These are phyloP conservation scores for Megalops cyprinoides DNA, from an alignment of 2,797 vertebrate species.

Conservation along the genomic window DNA sequence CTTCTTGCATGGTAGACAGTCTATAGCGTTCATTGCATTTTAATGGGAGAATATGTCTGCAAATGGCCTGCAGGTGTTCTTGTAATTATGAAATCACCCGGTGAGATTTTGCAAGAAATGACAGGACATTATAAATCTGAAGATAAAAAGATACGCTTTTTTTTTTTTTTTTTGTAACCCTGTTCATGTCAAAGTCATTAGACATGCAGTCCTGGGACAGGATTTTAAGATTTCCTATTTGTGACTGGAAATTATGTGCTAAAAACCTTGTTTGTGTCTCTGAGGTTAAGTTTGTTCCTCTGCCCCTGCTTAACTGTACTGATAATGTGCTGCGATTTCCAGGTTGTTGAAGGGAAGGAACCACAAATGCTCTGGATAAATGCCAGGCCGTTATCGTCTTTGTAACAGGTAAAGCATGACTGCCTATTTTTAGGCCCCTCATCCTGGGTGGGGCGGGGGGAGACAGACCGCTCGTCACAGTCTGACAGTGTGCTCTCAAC, in stretches of 20 bases:
- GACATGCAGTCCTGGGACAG: not conserved
- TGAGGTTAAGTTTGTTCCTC: not conserved
- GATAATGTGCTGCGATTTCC: not conserved
- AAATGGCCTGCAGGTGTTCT: conserved; percentile 57
- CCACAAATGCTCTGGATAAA: not conserved
- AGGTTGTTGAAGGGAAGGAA: not conserved
- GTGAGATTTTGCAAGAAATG: not conserved
- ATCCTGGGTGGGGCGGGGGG: not conserved
- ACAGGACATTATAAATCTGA: too few species aligned
- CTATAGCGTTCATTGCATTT: conserved; percentile 25
- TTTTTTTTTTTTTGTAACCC: not conserved
- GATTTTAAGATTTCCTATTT: not conserved
- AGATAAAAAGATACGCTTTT: not conserved
- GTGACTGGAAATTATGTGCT: not conserved
- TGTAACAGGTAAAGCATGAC: conserved; percentile 30
- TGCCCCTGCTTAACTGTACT: conserved; percentile 6
- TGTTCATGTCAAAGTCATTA: conserved; percentile 18
- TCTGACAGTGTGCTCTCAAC: conserved; percentile 14
- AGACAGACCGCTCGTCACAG: too few species aligned
- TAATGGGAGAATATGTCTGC: conserved; percentile 34
- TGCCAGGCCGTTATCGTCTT: not conserved
- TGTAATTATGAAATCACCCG: conserved; percentile 24
- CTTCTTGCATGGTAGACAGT: not conserved
- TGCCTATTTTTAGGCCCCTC: conserved; percentile 26
- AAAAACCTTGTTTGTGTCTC: not conserved